Percentiles rank a stretch among this genome's conserved stretches.
phyloP scores from a whole-genome alignment of 2,113 vertebrate species.

The Connochaetes taurinus region DNA sequence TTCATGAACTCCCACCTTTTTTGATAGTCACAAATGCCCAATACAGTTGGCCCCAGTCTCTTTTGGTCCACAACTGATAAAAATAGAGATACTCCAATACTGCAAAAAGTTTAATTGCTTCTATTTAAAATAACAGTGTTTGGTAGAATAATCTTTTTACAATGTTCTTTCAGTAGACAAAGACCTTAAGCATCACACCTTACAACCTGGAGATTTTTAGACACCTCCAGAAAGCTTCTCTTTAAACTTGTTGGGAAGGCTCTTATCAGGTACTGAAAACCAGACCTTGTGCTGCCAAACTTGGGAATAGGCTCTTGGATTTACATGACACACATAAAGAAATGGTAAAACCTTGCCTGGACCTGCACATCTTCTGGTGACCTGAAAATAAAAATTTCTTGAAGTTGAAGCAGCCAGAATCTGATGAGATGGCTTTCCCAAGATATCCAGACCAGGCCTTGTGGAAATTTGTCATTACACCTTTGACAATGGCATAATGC shows the following conservation, averaged over 20 bases:
- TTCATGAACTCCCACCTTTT: background rate
- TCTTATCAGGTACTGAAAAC: background rate
- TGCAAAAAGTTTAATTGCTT: background rate
- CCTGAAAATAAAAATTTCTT: background rate
- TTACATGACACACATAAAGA: background rate
- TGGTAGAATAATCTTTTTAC: background rate
- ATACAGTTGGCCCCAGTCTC: background rate
- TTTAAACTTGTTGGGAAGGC: background rate
- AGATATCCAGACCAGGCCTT: background rate
- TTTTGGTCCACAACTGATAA: background rate
- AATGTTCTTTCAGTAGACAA: background rate
- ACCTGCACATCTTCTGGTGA: background rate
- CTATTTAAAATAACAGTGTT: background rate
- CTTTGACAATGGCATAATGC: background rate
- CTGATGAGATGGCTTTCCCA: background rate
- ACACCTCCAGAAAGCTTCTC: background rate
- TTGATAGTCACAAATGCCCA: background rate
- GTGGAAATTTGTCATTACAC: background rate
- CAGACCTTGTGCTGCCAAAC: background rate
- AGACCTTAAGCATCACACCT: background rate
- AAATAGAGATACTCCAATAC: background rate
- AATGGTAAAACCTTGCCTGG: background rate
- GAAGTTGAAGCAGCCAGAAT: background rate
- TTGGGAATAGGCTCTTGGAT: background rate
- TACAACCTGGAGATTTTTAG: background rate